Evolutionary conservation across 2,113 vertebrate species (phyloP), one percentile per base, ranked within the genome.

Genomic region (Mirounga angustirostris): DNA sequence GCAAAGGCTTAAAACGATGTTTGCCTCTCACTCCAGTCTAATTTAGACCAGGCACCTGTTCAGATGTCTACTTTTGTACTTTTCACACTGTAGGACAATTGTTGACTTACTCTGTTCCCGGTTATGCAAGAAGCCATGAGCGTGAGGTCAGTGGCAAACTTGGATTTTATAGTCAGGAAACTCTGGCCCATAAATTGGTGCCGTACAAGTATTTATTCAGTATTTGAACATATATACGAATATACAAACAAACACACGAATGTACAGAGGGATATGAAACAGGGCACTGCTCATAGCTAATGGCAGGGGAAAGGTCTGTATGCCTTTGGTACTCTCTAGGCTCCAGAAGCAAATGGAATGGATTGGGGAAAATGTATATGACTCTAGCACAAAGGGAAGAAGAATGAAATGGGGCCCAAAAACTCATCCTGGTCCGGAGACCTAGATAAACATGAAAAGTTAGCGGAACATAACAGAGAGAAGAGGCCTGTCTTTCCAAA

Each of bases 51-150:
- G 61, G 11, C 43, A 71, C 12, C 61, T 18, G 8, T 0, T 40
- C 15, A 0, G 3, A 22, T 1, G 7, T 28, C 24, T 33, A 12
- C 56, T 74, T 28, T 0, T 46, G 9, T 3, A 9, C 40, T 18
- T 33, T 2, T 4, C 26, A 46, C 43, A 14, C 5, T 0, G 22
- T 5, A 36, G 1, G 19, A 2, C 13, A 40, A 33, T 0, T 24
- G 59, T 4, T 30, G 40, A 4, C 26, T 93, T 59, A 12, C 4
- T 56, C 69, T 94, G 40, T 63, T 76, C n/a, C 22, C 6, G 43
- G 65, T 33, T 78, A 16, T 2, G 19, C 15, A 43, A 6, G 19
- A 61, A 13, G 13, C 16, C 52, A 10, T 5, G 52, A 46, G 26
- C 1, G 1, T 13, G 40, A 36, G 33, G 18, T 21, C 14, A n/a